phyloP scores from a whole-genome alignment of 2,888 invertebrate species.

The Tromatobia lineatoria region DNA sequence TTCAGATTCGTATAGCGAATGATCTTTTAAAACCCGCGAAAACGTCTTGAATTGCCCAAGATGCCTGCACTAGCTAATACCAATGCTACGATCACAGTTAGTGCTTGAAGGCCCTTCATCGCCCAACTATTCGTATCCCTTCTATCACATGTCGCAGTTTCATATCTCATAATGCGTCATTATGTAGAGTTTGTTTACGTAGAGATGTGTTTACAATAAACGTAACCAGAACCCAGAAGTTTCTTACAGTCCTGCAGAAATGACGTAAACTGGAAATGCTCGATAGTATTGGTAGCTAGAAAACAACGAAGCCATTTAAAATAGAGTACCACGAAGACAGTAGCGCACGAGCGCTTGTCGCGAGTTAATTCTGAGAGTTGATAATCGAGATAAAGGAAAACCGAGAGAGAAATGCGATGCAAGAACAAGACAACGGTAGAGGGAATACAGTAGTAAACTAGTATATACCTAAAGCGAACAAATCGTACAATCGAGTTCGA shows the following conservation, averaged over 20 bases:
- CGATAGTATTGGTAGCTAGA: neutral
- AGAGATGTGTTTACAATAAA: neutral
- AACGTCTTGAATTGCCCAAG: too few relatives aligned
- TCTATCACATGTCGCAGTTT: too few relatives aligned
- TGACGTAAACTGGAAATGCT: neutral
- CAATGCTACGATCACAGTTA: too few relatives aligned
- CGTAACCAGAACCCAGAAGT: neutral
- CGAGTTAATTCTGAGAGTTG: conserved; percentile 8
- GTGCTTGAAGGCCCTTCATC: too few relatives aligned
- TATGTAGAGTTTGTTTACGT: neutral
- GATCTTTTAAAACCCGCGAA: too few relatives aligned
- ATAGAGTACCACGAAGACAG: neutral
- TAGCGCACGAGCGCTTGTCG: neutral
- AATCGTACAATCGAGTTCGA: conserved; percentile 26
- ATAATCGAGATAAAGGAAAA: conserved; percentile 14
- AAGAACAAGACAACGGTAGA: conserved; percentile 4
- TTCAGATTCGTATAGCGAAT: too few relatives aligned
- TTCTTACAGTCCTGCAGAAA: neutral
- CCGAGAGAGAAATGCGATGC: neutral
- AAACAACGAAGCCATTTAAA: neutral
- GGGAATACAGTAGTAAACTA: neutral
- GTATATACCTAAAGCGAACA: neutral
- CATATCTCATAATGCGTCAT: too few relatives aligned
- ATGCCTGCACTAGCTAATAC: too few relatives aligned
- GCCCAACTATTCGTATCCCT: too few relatives aligned